A percentile compares a stretch with the other conserved stretches of the same genome.
These are phyloP conservation scores for Achatina immaculata DNA, from an alignment of 1,140 invertebrate species.

Conservation along the genomic window DNA sequence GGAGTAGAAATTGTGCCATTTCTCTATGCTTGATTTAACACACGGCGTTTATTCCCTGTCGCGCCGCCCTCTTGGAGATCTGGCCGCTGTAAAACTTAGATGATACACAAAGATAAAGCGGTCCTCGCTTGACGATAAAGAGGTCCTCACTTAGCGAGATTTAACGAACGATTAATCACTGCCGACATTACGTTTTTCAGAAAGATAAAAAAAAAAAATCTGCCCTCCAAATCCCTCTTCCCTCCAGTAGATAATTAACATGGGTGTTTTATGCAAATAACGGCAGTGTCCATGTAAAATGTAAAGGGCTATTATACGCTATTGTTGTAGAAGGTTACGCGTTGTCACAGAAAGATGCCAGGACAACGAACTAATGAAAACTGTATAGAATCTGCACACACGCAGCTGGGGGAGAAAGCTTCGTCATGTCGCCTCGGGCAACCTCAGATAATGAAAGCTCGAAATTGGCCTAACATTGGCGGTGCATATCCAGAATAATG, in stretches of 20 bases:
- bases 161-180: neutral
- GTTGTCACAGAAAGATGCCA: neutral
- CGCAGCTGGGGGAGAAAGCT: neutral
- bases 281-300: neutral
- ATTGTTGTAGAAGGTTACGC: neutral
- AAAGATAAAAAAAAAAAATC: too few species aligned
- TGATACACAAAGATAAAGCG: constrained; percentile 1
- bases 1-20: neutral
- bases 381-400: neutral
- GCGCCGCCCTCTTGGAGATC: neutral
- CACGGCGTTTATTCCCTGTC: neutral
- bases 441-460: neutral
- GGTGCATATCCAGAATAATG: constrained; percentile 2
- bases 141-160: neutral
- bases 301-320: neutral
- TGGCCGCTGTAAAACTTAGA: neutral
- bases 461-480: neutral
- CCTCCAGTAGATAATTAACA: neutral
- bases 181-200: neutral
- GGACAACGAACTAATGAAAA: neutral
- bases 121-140: neutral
- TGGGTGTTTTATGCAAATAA: constrained; percentile 2
- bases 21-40: neutral
- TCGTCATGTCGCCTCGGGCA: neutral
- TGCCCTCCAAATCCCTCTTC: neutral